Percentiles rank a stretch among this genome's conserved stretches.
Evolutionary conservation across 2,888 invertebrate species (phyloP).

Genomic region (Heliconius aoede): DNA sequence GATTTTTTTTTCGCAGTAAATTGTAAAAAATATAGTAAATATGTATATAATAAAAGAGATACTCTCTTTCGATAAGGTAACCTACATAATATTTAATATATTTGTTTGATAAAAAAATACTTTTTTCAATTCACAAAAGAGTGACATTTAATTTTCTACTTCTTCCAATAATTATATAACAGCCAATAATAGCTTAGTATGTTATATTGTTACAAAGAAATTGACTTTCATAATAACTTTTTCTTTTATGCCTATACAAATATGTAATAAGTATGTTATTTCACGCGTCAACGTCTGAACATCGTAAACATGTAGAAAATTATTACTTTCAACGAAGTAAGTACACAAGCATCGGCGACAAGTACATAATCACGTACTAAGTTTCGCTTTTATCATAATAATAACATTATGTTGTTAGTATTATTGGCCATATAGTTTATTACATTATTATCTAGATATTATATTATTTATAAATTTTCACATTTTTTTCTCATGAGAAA

Average conservation of each 20-base stretch:
- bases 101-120: too few species aligned
- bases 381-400: constrained; percentile 5
- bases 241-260: constrained; percentile 6
- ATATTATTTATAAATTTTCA: not conserved
- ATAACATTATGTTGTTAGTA: not conserved
- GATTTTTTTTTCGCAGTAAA: too few species aligned
- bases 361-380: constrained; percentile 15
- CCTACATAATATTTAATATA: too few species aligned
- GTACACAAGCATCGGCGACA: constrained; percentile 6
- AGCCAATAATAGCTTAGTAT: not conserved
- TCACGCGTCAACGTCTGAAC: constrained; percentile 16
- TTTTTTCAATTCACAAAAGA: not conserved
- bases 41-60: too few species aligned
- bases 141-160: not conserved
- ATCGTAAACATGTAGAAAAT: constrained; percentile 20
- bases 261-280: constrained; percentile 10
- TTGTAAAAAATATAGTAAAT: too few species aligned
- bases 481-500: not conserved
- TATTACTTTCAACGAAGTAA: constrained; percentile 19
- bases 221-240: constrained; percentile 16
- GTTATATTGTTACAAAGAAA: constrained; percentile 18
- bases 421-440: not conserved
- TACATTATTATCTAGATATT: not conserved
- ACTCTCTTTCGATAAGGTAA: too few species aligned
- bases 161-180: constrained; percentile 7